Conservation (phyloP, 2,888 invertebrate species). For the Spodoptera littoralis region DNA sequence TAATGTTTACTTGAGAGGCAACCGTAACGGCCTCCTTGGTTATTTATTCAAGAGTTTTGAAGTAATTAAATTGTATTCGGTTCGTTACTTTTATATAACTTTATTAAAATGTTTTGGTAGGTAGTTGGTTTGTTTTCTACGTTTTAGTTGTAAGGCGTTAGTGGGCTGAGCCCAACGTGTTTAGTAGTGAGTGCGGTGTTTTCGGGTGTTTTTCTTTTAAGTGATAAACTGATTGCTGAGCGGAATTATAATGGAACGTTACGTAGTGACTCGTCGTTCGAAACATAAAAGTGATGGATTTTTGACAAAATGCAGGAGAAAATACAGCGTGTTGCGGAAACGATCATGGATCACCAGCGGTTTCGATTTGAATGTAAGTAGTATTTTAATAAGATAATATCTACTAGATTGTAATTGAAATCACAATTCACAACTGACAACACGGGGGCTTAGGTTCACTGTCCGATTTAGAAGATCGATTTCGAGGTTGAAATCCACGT, state of each 20-base stretch:
- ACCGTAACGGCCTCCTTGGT: slow-evolving; percentile 59
- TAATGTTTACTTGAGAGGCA: slow-evolving; percentile 65
- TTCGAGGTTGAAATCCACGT: too few relatives aligned
- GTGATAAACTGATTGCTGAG: slow-evolving; percentile 63
- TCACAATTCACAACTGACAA: too few relatives aligned
- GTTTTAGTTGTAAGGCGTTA: slow-evolving; percentile 77
- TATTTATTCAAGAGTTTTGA: slow-evolving; percentile 66
- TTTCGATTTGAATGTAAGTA: slow-evolving; percentile 83
- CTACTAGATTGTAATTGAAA: too few relatives aligned
- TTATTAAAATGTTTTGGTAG: slow-evolving; percentile 73
- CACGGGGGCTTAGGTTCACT: too few relatives aligned
- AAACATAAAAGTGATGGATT: slow-evolving; percentile 79
- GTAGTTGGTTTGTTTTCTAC: slow-evolving; percentile 70
- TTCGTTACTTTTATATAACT: slow-evolving; percentile 79
- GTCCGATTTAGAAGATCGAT: too few relatives aligned
- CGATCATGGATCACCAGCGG: slow-evolving; percentile 79
- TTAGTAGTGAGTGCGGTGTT: slow-evolving; percentile 43
- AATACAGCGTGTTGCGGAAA: slow-evolving; percentile 75
- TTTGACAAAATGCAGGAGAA: slow-evolving; percentile 78
- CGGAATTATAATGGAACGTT: slow-evolving; percentile 77
- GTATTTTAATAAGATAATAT: slow-evolving; percentile 1
- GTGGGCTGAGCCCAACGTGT: slow-evolving; percentile 73
- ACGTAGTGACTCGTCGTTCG: slow-evolving; percentile 80
- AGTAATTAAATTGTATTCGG: slow-evolving; percentile 76
- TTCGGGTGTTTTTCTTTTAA: slow-evolving; percentile 12